Percentiles rank a stretch among this genome's conserved stretches.
Evolutionary conservation across 1,140 invertebrate genomes (phyloP).

Genomic region (Hydropsyche tenuis): DNA sequence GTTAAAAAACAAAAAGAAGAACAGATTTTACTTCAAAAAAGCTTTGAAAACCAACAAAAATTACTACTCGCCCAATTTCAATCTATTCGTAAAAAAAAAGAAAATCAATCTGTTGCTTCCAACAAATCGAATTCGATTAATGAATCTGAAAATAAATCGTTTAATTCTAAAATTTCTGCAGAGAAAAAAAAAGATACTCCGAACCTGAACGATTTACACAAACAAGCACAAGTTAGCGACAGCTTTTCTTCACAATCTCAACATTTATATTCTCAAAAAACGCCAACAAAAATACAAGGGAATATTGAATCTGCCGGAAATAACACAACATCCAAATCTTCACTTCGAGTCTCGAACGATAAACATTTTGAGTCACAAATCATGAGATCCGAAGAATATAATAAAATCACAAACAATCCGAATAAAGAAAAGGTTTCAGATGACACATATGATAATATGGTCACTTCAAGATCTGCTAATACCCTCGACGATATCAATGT

Average conservation of each 20-base stretch:
- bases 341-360: not conserved
- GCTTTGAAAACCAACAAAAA: conserved; percentile 68
- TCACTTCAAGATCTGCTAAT: conserved; percentile 60
- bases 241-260: too few relatives aligned
- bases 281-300: too few relatives aligned
- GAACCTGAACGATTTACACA: too few relatives aligned
- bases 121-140: not conserved
- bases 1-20: conserved; percentile 66
- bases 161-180: not conserved
- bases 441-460: not conserved
- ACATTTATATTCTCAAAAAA: too few relatives aligned
- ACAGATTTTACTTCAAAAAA: conserved; percentile 64
- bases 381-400: not conserved
- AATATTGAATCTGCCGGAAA: not conserved
- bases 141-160: too few relatives aligned
- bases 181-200: not conserved
- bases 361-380: too few relatives aligned
- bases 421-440: not conserved
- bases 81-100: conserved; percentile 55
- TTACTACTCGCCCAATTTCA: conserved; percentile 64
- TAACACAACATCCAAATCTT: not conserved
- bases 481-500: conserved; percentile 61
- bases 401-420: not conserved
- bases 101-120: conserved; percentile 5
- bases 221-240: too few relatives aligned